These are phyloP conservation scores for Acleris cristana DNA, from an alignment of 2,888 invertebrate species.

Conservation along the genomic window DNA sequence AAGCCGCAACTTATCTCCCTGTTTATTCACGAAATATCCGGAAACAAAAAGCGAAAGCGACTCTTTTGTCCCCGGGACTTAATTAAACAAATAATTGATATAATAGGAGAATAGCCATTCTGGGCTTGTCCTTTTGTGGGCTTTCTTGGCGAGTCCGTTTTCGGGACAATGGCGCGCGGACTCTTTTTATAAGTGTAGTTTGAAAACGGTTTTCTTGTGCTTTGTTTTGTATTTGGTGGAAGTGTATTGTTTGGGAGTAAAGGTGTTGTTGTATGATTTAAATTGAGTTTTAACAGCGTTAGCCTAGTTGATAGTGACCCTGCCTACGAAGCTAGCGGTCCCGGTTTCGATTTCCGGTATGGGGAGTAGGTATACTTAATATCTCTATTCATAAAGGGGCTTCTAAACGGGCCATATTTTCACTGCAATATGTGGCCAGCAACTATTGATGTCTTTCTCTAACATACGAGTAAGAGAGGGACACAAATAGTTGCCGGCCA, in stretches of 20 bases:
- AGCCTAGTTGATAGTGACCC: too few relatives aligned
- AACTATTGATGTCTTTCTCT: too few relatives aligned
- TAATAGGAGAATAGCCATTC: conserved; percentile 58
- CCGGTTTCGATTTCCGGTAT: too few relatives aligned
- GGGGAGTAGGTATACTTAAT: too few relatives aligned
- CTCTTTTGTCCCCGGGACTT: conserved; percentile 53
- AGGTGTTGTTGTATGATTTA: neutral
- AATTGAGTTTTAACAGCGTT: too few relatives aligned
- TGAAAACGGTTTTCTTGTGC: neutral
- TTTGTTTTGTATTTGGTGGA: neutral
- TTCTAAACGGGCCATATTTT: too few relatives aligned
- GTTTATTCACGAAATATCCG: conserved; percentile 32
- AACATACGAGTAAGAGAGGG: too few relatives aligned
- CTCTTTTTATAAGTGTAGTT: conserved; percentile 2
- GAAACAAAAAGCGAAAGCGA: conserved; percentile 45
- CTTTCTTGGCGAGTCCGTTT: conserved; percentile 25
- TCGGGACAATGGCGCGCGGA: conserved; percentile 22
- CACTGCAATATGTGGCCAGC: too few relatives aligned
- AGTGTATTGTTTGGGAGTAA: neutral
- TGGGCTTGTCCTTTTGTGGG: conserved; percentile 30
- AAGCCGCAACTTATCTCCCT: conserved; percentile 24
- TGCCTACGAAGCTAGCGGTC: too few relatives aligned
- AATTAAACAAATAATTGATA: conserved; percentile 67
- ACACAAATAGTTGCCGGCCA: too few relatives aligned
- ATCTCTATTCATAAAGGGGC: too few relatives aligned